Conservation (phyloP, 2,888 invertebrate genomes). For the Peribatodes rhomboidaria region DNA sequence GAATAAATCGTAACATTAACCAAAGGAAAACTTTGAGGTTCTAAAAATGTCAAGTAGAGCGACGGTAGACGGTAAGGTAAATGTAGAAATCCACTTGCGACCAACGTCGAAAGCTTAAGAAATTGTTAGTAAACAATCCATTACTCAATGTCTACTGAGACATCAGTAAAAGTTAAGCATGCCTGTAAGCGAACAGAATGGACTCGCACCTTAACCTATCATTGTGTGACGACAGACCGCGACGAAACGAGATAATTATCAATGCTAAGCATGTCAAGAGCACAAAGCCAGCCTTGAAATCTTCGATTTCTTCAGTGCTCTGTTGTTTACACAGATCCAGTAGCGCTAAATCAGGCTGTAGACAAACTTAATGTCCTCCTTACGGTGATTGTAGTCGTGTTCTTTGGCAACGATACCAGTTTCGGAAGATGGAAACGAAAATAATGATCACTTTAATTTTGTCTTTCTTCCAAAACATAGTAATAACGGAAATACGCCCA, state of each 20-base stretch:
- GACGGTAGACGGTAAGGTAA: constrained; percentile 23
- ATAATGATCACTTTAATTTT: constrained; percentile 31
- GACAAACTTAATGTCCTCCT: constrained; percentile 32
- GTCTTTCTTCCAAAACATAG: constrained; percentile 10
- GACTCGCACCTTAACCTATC: constrained; percentile 1
- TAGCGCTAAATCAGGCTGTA: constrained; percentile 32
- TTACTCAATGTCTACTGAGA: constrained; percentile 20
- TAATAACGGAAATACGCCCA: constrained; percentile 7
- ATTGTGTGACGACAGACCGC: constrained; percentile 40
- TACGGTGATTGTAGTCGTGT: constrained; percentile 26
- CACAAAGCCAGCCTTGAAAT: constrained; percentile 63
- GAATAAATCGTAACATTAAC: constrained; percentile 29
- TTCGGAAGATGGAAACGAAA: constrained; percentile 27
- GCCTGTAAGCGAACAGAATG: constrained; percentile 20
- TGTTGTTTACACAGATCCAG: constrained; percentile 38
- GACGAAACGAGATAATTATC: constrained; percentile 54
- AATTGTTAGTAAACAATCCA: constrained; percentile 21
- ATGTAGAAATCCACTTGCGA: constrained; percentile 13
- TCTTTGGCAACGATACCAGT: constrained; percentile 29
- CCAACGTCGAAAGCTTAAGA: constrained; percentile 11
- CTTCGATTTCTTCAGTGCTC: constrained; percentile 58
- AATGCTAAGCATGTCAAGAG: constrained; percentile 69
- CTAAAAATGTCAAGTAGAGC: constrained; percentile 27
- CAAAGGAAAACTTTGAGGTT: constrained; percentile 36
- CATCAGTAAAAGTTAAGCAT: constrained; percentile 21